These are phyloP conservation scores for Trissolcus japonicus DNA, from an alignment of 2,888 invertebrate species.

Conservation along the genomic window DNA sequence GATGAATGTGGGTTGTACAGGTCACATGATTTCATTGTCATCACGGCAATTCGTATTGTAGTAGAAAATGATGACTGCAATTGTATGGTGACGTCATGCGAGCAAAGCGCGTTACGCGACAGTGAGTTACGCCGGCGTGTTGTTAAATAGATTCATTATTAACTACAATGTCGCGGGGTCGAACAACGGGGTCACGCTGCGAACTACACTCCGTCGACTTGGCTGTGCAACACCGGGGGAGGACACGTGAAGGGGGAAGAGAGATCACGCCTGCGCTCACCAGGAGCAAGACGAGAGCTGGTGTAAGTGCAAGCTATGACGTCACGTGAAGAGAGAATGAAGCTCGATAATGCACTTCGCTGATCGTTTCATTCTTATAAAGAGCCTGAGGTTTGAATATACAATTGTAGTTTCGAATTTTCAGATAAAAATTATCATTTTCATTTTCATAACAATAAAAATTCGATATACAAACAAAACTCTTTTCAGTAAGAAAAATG, in stretches of 20 bases:
- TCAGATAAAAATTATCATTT: no score
- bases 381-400: no score
- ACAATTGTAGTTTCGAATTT: neutral
- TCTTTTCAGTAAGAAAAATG: no score
- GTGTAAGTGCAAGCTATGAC: constrained; percentile 33
- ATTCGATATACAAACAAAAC: no score
- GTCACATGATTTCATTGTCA: constrained; percentile 46
- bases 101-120: constrained; percentile 25
- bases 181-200: constrained; percentile 49
- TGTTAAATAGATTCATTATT: constrained; percentile 53
- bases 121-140: constrained; percentile 32
- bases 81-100: constrained; percentile 32
- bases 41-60: constrained; percentile 14
- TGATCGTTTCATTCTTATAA: constrained; percentile 39
- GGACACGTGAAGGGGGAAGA: neutral
- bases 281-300: constrained; percentile 4
- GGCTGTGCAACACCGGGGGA: constrained; percentile 6
- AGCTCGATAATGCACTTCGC: constrained; percentile 36
- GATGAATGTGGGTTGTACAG: constrained; percentile 1
- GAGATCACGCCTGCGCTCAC: constrained; percentile 29
- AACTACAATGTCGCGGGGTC: constrained; percentile 53
- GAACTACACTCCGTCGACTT: constrained; percentile 24
- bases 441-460: no score
- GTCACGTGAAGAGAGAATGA: constrained; percentile 34
- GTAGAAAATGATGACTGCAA: constrained; percentile 28